These are phyloP conservation scores for Zoroaster sp. DNA, from an alignment of 53 echinoderm and acorn worm species.

Conservation along the genomic window DNA sequence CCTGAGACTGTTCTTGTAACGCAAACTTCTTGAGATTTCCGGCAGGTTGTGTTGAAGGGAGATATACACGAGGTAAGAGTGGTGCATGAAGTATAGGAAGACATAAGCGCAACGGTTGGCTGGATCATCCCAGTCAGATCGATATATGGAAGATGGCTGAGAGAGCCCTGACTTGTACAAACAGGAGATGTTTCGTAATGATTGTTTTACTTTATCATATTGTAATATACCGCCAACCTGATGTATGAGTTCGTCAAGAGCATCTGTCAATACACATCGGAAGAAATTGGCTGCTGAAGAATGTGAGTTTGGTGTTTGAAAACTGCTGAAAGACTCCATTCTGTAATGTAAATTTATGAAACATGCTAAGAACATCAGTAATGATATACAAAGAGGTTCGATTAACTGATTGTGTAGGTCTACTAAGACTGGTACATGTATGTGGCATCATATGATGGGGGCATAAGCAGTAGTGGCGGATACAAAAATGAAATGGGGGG, in stretches of 20 bases:
- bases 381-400: no score
- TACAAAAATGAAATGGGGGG: no score
- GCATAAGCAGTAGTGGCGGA: no score
- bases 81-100: not conserved
- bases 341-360: not conserved
- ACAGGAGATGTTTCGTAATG: not conserved
- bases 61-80: not conserved
- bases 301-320: not conserved
- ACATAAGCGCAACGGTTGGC: conserved; percentile 6
- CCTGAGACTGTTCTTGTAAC: not conserved
- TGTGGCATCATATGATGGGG: no score
- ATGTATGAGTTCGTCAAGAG: not conserved
- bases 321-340: not conserved
- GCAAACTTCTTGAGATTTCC: not conserved
- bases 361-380: no score
- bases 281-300: not conserved
- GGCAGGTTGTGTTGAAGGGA: not conserved
- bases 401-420: no score
- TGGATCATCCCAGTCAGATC: not conserved
- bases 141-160: not conserved
- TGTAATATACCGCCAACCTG: not conserved
- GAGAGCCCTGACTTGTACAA: not conserved
- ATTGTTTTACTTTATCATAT: not conserved
- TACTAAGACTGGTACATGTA: no score
- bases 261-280: not conserved